These are phyloP conservation scores for Actinemys pallida DNA, from an alignment of 2,113 vertebrate species.

Conservation along the genomic window DNA sequence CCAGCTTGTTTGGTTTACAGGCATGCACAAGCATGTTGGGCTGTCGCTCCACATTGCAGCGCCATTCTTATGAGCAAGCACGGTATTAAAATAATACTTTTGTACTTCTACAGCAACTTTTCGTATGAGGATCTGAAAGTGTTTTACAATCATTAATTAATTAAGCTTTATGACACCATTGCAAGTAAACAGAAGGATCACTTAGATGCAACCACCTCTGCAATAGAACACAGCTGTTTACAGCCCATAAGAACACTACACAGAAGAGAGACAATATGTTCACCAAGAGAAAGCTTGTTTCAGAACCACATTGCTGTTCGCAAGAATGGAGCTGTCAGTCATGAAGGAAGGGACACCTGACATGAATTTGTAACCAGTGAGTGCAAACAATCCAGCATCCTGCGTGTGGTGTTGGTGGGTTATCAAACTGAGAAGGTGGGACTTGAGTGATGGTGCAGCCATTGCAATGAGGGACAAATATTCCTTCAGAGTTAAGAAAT, in stretches of 20 bases:
- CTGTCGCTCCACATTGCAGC: neutral
- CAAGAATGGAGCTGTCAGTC: neutral
- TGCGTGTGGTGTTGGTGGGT: neutral
- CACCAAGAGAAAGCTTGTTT: neutral
- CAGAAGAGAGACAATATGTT: neutral
- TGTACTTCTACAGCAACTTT: neutral
- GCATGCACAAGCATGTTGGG: neutral
- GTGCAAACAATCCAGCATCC: neutral
- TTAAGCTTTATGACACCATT: neutral
- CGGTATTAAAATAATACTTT: neutral
- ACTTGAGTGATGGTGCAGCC: neutral
- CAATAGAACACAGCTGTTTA: neutral
- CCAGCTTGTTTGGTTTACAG: conserved; percentile 6
- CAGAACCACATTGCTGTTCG: neutral
- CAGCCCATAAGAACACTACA: neutral
- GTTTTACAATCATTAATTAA: neutral
- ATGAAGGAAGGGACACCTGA: neutral
- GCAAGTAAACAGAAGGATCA: neutral
- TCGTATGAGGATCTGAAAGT: neutral
- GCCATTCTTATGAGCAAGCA: neutral
- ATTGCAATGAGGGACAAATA: neutral
- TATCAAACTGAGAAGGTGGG: neutral
- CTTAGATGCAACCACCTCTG: neutral
- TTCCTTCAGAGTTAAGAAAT: conserved; percentile 1
- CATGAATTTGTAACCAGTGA: neutral